Conservation (phyloP, 1,140 invertebrate genomes). For the Aphelinus certus region DNA sequence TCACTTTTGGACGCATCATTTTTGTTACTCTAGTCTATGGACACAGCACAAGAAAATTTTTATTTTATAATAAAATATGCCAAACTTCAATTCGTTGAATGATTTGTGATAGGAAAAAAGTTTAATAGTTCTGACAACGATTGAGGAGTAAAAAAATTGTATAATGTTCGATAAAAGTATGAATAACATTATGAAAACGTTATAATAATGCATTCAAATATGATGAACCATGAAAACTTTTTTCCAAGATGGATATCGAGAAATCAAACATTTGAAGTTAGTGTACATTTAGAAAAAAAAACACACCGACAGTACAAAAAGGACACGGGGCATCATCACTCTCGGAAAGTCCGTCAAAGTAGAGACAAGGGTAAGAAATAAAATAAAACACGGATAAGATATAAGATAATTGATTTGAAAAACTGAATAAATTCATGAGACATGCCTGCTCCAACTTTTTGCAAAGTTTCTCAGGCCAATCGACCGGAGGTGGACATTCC, state of each 20-base stretch:
- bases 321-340: background rate
- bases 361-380: too few relatives aligned
- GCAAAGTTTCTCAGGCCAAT: constrained; percentile 92
- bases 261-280: constrained; percentile 3
- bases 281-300: constrained; percentile 29
- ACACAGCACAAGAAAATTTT: constrained; percentile 7
- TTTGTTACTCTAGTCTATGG: background rate
- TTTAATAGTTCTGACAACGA: background rate
- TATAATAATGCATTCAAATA: too few relatives aligned
- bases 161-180: background rate
- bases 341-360: too few relatives aligned
- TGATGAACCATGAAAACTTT: constrained; percentile 3
- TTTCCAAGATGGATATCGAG: constrained; percentile 7
- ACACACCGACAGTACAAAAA: constrained; percentile 23
- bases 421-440: constrained; percentile 50
- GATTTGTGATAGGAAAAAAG: constrained; percentile 7
- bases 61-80: background rate
- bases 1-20: too few relatives aligned
- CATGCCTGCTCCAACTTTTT: constrained; percentile 91
- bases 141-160: background rate
- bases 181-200: background rate
- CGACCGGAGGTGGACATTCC: constrained; percentile 88
- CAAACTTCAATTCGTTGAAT: background rate
- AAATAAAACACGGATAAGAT: constrained; percentile 11
- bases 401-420: constrained; percentile 17